phyloP scores from a whole-genome alignment of 2,797 vertebrate species.

The Siniperca scherzeri region DNA sequence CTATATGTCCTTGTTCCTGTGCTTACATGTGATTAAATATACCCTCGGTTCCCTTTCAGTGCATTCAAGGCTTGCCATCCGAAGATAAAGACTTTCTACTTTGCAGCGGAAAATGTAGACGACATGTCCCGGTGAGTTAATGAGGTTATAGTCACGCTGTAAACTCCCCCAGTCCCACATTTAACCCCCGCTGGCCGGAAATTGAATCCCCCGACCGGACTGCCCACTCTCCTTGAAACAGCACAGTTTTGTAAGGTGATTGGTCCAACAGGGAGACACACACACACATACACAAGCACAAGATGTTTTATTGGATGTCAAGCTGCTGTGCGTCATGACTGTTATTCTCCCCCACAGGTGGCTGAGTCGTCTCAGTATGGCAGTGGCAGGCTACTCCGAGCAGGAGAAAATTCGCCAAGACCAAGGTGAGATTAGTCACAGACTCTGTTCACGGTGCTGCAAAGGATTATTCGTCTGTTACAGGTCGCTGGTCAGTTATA shows the following conservation, averaged over 20 bases:
- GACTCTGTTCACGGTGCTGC: constrained; percentile 35
- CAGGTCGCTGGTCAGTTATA: constrained; percentile 34
- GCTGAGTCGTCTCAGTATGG: constrained; percentile 97
- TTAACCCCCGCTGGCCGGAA: constrained; percentile 38
- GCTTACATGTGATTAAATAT: constrained; percentile 56
- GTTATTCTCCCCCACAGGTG: constrained; percentile 89
- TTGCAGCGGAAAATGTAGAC: constrained; percentile 98
- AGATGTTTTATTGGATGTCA: constrained; percentile 37
- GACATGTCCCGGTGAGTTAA: constrained; percentile 97
- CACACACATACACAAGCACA: background rate
- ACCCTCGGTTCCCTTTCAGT: constrained; percentile 77
- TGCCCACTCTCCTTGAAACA: constrained; percentile 46
- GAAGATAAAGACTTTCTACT: constrained; percentile 99
- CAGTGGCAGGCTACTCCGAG: constrained; percentile 94
- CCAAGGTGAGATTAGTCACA: constrained; percentile 90
- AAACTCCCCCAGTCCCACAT: constrained; percentile 45
- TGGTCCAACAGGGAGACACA: constrained; percentile 39
- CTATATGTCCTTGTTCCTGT: constrained; percentile 37
- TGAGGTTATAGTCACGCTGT: constrained; percentile 44
- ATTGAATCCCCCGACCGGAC: constrained; percentile 38
- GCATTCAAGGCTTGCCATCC: constrained; percentile 99
- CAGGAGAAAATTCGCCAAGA: constrained; percentile 95
- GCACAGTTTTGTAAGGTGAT: constrained; percentile 43
- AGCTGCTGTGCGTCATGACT: constrained; percentile 63
- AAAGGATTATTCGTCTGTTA: constrained; percentile 29